phyloP scores from a whole-genome alignment of 2,113 vertebrate genomes.

The Cacatua alba region DNA sequence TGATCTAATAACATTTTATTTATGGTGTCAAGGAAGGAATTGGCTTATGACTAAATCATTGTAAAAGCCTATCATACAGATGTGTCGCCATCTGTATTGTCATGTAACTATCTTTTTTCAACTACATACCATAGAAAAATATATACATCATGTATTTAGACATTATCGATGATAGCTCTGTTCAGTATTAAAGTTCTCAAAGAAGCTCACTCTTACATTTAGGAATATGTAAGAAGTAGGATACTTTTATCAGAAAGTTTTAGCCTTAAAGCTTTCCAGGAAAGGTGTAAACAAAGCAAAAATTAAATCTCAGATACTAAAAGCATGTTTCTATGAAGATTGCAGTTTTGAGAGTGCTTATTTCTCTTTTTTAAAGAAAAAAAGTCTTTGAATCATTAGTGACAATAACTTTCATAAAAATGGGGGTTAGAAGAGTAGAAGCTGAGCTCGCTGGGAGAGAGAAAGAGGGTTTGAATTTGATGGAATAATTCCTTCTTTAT shows the following conservation, averaged over 20 bases:
- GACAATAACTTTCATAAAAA: neutral
- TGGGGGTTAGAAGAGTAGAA: neutral
- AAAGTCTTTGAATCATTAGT: neutral
- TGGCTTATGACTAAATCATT: neutral
- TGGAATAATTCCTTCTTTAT: neutral
- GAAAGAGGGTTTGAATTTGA: neutral
- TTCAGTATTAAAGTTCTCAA: neutral
- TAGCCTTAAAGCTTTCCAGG: neutral
- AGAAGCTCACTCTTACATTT: neutral
- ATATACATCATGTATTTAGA: neutral
- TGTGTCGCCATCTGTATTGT: neutral
- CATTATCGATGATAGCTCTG: neutral
- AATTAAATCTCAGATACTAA: neutral
- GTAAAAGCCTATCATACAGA: neutral
- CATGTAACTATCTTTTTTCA: neutral
- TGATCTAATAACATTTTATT: neutral
- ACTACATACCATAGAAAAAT: neutral
- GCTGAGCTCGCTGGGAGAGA: neutral
- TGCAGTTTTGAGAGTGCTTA: neutral
- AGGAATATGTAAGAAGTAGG: neutral
- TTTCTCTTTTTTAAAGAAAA: neutral
- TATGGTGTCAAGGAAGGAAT: neutral
- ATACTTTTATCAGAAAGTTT: neutral
- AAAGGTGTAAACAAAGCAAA: neutral
- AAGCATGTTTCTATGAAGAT: neutral